Evolutionary conservation across 2,888 invertebrate species (phyloP).

Genomic region (Nomada fucata): DNA sequence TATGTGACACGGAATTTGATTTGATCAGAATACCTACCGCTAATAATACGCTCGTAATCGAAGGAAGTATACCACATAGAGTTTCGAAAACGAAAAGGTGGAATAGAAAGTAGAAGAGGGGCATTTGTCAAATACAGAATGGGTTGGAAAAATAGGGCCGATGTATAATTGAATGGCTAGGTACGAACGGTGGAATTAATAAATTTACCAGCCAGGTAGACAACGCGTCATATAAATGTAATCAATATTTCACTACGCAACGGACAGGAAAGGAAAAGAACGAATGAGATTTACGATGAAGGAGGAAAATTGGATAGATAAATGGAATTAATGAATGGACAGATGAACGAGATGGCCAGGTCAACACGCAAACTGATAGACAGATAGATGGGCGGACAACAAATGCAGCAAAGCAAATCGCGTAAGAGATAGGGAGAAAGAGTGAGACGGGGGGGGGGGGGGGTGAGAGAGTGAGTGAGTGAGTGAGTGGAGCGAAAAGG

Average conservation of each 20-base stretch:
- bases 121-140: no score
- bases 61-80: background rate
- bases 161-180: background rate
- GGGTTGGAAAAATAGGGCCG: no score
- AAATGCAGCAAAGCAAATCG: no score
- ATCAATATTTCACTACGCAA: no score
- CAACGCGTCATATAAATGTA: no score
- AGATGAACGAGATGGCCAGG: background rate
- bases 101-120: no score
- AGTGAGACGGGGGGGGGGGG: background rate
- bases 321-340: background rate
- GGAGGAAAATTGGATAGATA: conserved; percentile 34
- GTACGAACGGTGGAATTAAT: background rate
- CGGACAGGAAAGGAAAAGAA: background rate
- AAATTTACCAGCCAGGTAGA: no score
- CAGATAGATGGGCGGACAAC: conserved; percentile 5
- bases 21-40: background rate
- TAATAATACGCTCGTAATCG: background rate
- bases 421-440: background rate
- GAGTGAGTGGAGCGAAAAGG: conserved; percentile 12
- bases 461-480: background rate
- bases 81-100: no score
- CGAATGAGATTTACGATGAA: conserved; percentile 67
- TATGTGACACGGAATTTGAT: no score
- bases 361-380: conserved; percentile 27